A percentile compares a stretch with the other conserved stretches of the same genome.
Evolutionary conservation across 2,113 vertebrate genomes (phyloP).

Genomic region (Podarcis cretensis): DNA sequence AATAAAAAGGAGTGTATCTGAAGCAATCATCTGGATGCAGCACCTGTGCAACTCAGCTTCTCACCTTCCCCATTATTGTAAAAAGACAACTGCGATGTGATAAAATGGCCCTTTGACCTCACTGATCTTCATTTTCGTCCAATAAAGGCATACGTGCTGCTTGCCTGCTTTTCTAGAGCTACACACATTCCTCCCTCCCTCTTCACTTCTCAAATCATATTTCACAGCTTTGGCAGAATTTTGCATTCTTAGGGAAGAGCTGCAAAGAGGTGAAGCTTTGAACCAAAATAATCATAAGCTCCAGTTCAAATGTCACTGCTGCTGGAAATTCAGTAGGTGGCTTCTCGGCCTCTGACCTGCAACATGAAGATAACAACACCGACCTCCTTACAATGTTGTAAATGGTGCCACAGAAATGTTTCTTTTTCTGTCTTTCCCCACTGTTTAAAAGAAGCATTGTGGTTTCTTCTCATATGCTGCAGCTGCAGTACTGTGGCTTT

Average conservation of each 20-base stretch:
- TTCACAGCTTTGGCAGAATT: constrained; percentile 48
- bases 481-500: not conserved
- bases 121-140: constrained; percentile 43
- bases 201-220: constrained; percentile 35
- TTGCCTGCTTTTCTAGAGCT: not conserved
- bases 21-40: not conserved
- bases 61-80: not conserved
- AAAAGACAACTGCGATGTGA: constrained; percentile 30
- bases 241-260: not conserved
- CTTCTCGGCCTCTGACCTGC: not conserved
- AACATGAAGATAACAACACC: not conserved
- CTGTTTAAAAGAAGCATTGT: not conserved
- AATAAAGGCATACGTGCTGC: constrained; percentile 17
- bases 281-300: not conserved
- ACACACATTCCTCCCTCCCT: not conserved
- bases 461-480: not conserved
- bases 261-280: not conserved
- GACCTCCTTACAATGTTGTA: not conserved
- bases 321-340: not conserved
- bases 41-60: not conserved
- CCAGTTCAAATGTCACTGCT: not conserved
- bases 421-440: not conserved
- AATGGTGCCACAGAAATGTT: not conserved
- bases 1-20: not conserved
- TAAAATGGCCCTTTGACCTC: constrained; percentile 46